Base-by-base conservation (phyloP, 2,797 vertebrate species). In the Sylvilagus floridanus region DNA sequence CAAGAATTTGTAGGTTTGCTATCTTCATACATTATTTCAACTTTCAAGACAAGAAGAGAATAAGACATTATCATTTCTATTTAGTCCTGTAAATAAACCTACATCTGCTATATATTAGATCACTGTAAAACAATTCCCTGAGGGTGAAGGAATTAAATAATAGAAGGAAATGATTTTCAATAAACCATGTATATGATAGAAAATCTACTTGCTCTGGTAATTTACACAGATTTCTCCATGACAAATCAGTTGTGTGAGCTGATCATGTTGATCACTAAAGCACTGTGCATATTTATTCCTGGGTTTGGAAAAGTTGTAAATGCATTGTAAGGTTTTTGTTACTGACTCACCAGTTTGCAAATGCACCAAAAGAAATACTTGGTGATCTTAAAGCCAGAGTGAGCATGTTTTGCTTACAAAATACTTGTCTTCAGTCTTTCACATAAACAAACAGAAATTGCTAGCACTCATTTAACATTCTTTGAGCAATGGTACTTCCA, bases 81-180 rank as follows among this genome's bases (percentile, higher is more conserved):
- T 85, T 85, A 90, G 62, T 88, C 66, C 62, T 87, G 65, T 95
- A 93, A 97, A 94, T 93, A 96, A 91, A 88, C 65, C 42, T 3
- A 10, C 26, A 54, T 84, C 92, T 69, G 90, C 54, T 72, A 35
- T 94, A 19, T 78, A 91, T 94, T 87, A 95, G 84, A 96, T 94
- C 88, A 94, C 42, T 93, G 54, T 96, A 91, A 94, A 96, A 95
- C 77, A 91, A 93, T 93, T 89, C 90, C 93, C 92, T 16, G 19
- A 75, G 52, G 81, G 86, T 86, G 75, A 72, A 32, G 35, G 81
- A 84, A 96, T 96, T 96, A 95, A 93, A 83, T 90, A 96, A 96
- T 96, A 94, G 69, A 92, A 90, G 93, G 95, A 90, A 96, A 93
- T 93, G 72, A 62, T 96, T 95, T 95, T 72, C 60, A 94, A 84